phyloP scores from a whole-genome alignment of 2,888 invertebrate genomes.

The Cryptophagus acutangulus region DNA sequence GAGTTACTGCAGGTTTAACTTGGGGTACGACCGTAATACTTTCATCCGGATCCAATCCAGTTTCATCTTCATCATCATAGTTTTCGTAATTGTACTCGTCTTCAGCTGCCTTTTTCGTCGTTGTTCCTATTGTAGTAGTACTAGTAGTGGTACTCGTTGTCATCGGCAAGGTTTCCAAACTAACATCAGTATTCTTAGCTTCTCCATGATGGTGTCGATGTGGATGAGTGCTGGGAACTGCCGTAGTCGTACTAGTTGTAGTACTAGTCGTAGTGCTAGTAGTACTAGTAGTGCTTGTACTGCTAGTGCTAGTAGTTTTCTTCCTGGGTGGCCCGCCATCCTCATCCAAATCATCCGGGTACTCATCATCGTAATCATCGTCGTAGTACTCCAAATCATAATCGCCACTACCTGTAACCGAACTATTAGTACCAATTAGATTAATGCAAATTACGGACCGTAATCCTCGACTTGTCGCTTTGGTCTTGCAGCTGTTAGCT shows the following conservation, averaged over 20 bases:
- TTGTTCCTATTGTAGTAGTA: neutral
- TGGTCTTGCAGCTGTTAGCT: slow-evolving; percentile 41
- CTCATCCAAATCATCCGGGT: slow-evolving; percentile 48
- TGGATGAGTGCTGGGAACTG: slow-evolving; percentile 36
- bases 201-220: slow-evolving; percentile 52
- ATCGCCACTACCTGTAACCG: slow-evolving; percentile 42
- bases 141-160: slow-evolving; percentile 1
- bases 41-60: slow-evolving; percentile 5
- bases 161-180: too few species aligned
- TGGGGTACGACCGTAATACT: slow-evolving; percentile 8
- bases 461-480: slow-evolving; percentile 29
- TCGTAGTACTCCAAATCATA: slow-evolving; percentile 40
- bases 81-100: neutral
- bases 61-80: slow-evolving; percentile 2
- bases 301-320: slow-evolving; percentile 18
- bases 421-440: slow-evolving; percentile 13
- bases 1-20: slow-evolving; percentile 4
- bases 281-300: slow-evolving; percentile 23
- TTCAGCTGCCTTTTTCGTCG: neutral
- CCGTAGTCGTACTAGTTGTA: slow-evolving; percentile 23
- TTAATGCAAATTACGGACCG: slow-evolving; percentile 17
- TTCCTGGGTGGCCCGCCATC: slow-evolving; percentile 25
- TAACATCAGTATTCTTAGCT: slow-evolving; percentile 29
- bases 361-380: slow-evolving; percentile 40
- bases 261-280: slow-evolving; percentile 21